These are phyloP conservation scores for Drosophila asahinai DNA, from an alignment of 1,140 invertebrate species.

Conservation along the genomic window DNA sequence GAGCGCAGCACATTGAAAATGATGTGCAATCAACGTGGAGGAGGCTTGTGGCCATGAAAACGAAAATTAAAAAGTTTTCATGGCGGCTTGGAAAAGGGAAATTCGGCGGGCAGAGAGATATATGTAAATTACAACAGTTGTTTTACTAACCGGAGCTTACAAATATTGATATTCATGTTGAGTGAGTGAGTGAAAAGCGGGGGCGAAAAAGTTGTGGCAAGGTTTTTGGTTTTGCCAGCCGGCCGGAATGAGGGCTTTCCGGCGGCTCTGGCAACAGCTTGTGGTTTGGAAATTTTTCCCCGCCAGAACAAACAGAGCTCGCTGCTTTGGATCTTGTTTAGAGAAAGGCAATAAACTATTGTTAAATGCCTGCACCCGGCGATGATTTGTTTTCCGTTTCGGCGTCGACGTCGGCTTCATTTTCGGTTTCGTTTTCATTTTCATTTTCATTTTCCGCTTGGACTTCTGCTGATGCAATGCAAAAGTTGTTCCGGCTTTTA, in stretches of 20 bases:
- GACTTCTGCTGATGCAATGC: conserved; percentile 34
- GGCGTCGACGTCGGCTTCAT: background rate
- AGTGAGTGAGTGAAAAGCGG: background rate
- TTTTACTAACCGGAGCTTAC: conserved; percentile 60
- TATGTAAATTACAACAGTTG: conserved; percentile 76
- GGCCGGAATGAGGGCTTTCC: background rate
- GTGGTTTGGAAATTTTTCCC: conserved; percentile 36
- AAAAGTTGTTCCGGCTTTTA: conserved; percentile 39
- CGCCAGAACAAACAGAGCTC: conserved; percentile 9
- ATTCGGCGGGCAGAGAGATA: background rate
- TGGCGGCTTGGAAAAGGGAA: conserved; percentile 35
- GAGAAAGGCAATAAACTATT: conserved; percentile 58
- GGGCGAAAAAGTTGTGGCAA: conserved; percentile 37
- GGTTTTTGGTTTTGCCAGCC: background rate
- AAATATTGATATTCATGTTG: conserved; percentile 72
- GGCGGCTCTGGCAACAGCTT: conserved; percentile 57
- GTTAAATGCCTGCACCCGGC: conserved; percentile 30
- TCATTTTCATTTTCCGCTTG: conserved; percentile 23
- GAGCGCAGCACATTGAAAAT: conserved; percentile 63
- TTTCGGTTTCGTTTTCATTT: conserved; percentile 20
- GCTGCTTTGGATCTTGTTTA: conserved; percentile 31
- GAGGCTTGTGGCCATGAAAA: conserved; percentile 69
- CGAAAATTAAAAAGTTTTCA: conserved; percentile 78
- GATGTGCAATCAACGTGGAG: conserved; percentile 68
- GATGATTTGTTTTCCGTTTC: conserved; percentile 47